phyloP scores from a whole-genome alignment of 2,888 invertebrate genomes.

The Pandemis cinnamomeana region DNA sequence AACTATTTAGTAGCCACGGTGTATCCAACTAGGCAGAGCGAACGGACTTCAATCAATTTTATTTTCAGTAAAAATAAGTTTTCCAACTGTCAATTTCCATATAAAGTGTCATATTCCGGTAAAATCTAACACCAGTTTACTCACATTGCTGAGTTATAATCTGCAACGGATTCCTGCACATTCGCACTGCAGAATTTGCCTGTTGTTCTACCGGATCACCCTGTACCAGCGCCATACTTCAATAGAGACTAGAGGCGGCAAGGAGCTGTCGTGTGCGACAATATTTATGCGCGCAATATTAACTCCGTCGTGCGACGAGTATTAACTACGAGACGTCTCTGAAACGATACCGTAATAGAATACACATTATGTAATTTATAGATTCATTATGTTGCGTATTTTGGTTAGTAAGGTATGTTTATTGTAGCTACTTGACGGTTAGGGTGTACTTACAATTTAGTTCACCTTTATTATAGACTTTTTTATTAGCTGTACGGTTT shows the following conservation, averaged over 20 bases:
- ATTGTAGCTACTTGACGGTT: neutral
- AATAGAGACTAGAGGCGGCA: constrained; percentile 81
- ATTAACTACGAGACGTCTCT: constrained; percentile 69
- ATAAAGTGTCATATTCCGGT: too few relatives aligned
- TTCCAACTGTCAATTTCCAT: too few relatives aligned
- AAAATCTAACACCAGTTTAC: neutral
- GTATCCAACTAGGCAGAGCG: too few relatives aligned
- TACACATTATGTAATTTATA: constrained; percentile 41
- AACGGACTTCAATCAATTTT: too few relatives aligned
- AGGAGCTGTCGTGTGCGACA: constrained; percentile 77
- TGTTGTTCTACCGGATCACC: constrained; percentile 49
- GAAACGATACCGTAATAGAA: constrained; percentile 49
- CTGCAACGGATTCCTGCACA: neutral
- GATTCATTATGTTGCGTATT: constrained; percentile 30
- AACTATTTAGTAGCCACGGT: too few relatives aligned
- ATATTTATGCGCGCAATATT: constrained; percentile 85
- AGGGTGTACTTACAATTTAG: too few relatives aligned
- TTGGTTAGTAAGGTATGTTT: constrained; percentile 5
- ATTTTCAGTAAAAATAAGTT: too few relatives aligned
- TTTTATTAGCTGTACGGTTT: too few relatives aligned
- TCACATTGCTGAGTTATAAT: neutral
- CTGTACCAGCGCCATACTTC: constrained; percentile 76
- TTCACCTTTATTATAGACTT: too few relatives aligned
- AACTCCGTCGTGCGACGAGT: constrained; percentile 65
- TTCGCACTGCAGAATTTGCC: neutral